These are phyloP conservation scores for Trachythela sp. DNA, from an alignment of 64 coral and sea anemone genomes.

Conservation along the genomic window DNA sequence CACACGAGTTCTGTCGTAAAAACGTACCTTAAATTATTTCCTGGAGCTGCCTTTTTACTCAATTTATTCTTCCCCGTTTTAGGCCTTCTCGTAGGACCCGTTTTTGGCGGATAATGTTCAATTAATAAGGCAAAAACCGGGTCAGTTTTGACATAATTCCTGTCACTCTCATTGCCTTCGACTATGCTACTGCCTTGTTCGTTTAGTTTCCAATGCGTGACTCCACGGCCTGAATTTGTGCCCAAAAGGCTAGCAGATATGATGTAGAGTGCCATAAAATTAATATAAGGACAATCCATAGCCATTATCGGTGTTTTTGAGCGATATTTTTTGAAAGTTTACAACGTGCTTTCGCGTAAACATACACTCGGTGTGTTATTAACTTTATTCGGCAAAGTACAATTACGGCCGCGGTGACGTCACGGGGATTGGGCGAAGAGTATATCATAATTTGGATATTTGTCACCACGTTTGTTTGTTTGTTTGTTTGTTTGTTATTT, in stretches of 20 bases:
- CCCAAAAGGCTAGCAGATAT: conserved; percentile 5
- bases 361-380: not conserved
- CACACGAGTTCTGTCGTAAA: not conserved
- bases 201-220: conserved; percentile 20
- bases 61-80: not conserved
- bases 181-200: conserved; percentile 8
- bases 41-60: not conserved
- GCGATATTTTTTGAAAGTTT: not conserved
- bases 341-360: not conserved
- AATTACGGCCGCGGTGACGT: not conserved
- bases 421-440: not conserved
- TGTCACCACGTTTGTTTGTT: no score
- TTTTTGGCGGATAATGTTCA: conserved; percentile 20
- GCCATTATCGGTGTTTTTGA: not conserved
- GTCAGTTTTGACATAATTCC: conserved; percentile 13
- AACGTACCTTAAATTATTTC: not conserved
- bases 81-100: not conserved
- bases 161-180: not conserved
- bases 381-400: not conserved
- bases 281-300: conserved; percentile 15
- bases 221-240: conserved; percentile 17
- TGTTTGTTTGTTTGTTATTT: no score
- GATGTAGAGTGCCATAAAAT: conserved; percentile 17
- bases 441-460: no score
- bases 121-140: conserved; percentile 13